Evolutionary conservation across 2,113 vertebrate species (phyloP).

Genomic region (Istiophorus platypterus): DNA sequence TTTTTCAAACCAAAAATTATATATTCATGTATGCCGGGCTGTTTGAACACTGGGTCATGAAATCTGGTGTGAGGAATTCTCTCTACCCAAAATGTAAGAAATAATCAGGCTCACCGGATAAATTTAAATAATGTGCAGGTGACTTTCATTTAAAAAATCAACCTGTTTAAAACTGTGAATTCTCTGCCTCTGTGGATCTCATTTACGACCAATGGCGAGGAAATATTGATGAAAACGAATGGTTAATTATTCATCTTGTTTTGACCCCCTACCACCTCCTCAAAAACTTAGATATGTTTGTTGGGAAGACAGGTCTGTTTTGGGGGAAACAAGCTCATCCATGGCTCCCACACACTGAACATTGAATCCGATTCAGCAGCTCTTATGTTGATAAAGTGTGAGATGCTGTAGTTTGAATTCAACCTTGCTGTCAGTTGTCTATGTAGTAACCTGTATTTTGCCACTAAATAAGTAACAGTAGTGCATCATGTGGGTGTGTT

Average conservation of each 20-base stretch:
- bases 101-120: conserved; percentile 6
- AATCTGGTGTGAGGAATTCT: not conserved
- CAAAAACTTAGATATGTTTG: not conserved
- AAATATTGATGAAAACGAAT: conserved; percentile 8
- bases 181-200: not conserved
- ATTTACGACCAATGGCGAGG: not conserved
- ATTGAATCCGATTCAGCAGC: conserved; percentile 12
- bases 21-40: not conserved
- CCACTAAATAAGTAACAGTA: not conserved
- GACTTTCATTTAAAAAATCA: not conserved
- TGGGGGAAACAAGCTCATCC: not conserved
- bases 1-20: conserved; percentile 22
- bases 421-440: not conserved
- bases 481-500: not conserved
- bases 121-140: not conserved
- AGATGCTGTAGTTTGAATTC: not conserved
- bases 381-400: not conserved
- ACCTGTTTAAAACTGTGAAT: conserved; percentile 11
- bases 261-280: conserved; percentile 13
- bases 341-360: not conserved
- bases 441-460: not conserved
- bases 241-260: conserved; percentile 40
- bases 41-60: conserved; percentile 27
- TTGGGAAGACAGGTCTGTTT: conserved; percentile 8
- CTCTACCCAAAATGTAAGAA: not conserved